Evolutionary conservation across 1,140 invertebrate species (phyloP).

Genomic region (Ctenoplectra terminalis): DNA sequence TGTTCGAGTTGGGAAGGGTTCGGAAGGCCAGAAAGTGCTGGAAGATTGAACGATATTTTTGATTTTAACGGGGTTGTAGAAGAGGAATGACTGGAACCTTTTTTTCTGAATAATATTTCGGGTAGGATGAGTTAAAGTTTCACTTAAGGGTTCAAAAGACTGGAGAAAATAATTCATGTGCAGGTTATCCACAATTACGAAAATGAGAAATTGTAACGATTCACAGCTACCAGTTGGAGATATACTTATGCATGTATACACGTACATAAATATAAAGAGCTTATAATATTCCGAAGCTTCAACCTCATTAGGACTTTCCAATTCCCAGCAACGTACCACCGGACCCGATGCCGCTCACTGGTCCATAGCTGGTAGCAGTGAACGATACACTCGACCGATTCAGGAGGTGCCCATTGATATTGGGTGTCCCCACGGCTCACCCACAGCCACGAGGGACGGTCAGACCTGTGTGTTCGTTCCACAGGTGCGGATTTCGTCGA

Average conservation of each 20-base stretch:
- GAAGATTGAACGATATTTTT: not conserved
- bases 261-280: no score
- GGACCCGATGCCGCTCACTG: not conserved
- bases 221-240: no score
- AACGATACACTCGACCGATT: not conserved
- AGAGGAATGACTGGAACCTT: not conserved
- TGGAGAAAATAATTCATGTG: no score
- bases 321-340: not conserved
- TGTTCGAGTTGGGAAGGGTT: constrained; percentile 10
- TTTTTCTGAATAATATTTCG: no score
- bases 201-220: no score
- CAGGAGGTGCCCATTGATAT: not conserved
- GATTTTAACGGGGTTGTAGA: not conserved
- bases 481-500: constrained; percentile 63
- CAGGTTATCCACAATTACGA: no score
- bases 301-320: not conserved
- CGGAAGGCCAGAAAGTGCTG: not conserved
- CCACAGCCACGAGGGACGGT: not conserved
- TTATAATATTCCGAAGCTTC: not conserved
- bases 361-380: not conserved
- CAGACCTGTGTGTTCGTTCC: constrained; percentile 43
- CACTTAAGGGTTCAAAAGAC: no score
- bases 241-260: no score
- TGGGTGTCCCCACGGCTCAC: not conserved
- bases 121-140: no score